These are phyloP conservation scores for Exocentrus adspersus DNA, from an alignment of 2,888 invertebrate genomes.

Conservation along the genomic window DNA sequence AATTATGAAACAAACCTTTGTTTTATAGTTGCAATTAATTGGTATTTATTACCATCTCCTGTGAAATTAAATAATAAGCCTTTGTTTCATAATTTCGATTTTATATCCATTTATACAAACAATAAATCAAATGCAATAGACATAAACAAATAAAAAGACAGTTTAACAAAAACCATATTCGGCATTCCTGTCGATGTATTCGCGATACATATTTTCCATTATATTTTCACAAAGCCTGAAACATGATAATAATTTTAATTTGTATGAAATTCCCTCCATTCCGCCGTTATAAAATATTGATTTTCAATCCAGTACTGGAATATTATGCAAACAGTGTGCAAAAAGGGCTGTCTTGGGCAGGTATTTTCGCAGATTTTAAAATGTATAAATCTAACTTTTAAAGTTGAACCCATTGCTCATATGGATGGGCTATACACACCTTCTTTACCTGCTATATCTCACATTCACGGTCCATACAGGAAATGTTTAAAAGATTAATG, in stretches of 20 bases:
- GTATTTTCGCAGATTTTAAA: not conserved
- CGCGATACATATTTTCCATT: not conserved
- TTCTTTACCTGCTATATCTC: too few species aligned
- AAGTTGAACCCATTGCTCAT: slow-evolving; percentile 9
- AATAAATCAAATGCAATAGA: not conserved
- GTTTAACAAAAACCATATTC: not conserved
- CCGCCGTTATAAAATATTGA: not conserved
- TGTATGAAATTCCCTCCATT: not conserved
- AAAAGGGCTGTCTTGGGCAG: not conserved
- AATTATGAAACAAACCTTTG: too few species aligned
- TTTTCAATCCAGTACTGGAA: not conserved
- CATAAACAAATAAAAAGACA: not conserved
- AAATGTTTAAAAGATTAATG: slow-evolving; percentile 54
- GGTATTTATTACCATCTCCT: too few species aligned
- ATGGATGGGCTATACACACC: slow-evolving; percentile 17
- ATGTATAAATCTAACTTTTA: slow-evolving; percentile 7
- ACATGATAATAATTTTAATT: not conserved
- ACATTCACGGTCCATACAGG: slow-evolving; percentile 50
- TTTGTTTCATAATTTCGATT: not conserved
- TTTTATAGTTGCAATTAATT: too few species aligned
- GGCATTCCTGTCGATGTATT: not conserved
- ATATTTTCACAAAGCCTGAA: not conserved
- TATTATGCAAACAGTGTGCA: not conserved
- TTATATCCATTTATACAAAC: not conserved
- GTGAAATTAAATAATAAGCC: not conserved